Conservation (phyloP, 2,797 vertebrate species). For the Gallinago stenura region DNA sequence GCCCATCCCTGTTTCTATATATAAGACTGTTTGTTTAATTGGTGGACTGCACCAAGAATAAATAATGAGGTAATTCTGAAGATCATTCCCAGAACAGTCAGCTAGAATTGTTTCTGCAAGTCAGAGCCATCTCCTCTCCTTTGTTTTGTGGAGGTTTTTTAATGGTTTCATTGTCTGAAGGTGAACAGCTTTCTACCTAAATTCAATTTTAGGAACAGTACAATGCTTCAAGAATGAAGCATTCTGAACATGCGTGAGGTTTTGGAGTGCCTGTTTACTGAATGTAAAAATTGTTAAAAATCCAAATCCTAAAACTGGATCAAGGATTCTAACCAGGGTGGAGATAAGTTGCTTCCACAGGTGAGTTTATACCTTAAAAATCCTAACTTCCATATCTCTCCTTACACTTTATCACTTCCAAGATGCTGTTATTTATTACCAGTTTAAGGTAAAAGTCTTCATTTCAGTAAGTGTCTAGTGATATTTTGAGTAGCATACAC, state of each 20-base stretch:
- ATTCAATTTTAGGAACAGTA: neutral
- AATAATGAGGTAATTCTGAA: constrained; percentile 76
- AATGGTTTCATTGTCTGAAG: neutral
- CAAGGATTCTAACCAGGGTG: neutral
- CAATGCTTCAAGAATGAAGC: neutral
- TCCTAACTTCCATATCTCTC: neutral
- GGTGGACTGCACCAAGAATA: constrained; percentile 75
- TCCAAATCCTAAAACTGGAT: neutral
- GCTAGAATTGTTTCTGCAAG: constrained; percentile 1
- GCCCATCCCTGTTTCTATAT: constrained; percentile 68
- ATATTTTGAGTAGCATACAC: neutral
- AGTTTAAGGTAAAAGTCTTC: neutral
- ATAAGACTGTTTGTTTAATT: constrained; percentile 77
- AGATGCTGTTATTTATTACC: neutral
- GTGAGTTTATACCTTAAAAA: neutral
- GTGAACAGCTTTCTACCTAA: neutral
- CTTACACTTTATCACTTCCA: neutral
- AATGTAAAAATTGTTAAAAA: neutral
- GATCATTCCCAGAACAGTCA: constrained; percentile 49
- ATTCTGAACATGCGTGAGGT: neutral
- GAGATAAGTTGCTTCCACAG: neutral
- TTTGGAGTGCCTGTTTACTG: neutral
- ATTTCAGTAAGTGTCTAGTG: neutral
- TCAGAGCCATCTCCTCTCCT: neutral
- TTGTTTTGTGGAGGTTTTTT: neutral